Base-by-base conservation (phyloP, 2,888 invertebrate species). In the Adelphocoris suturalis region DNA sequence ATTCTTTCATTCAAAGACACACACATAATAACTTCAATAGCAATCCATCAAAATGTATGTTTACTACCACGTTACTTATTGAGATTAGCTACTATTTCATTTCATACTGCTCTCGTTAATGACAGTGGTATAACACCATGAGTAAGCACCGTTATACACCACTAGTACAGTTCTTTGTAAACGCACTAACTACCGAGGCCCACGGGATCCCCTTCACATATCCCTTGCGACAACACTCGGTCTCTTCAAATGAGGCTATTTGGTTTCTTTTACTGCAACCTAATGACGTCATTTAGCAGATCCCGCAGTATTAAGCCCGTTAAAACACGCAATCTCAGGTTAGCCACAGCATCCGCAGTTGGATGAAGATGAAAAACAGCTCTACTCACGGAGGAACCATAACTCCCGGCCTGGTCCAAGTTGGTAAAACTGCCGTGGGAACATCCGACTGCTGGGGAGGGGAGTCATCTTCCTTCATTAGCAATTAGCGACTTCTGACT, bases 341-440 rank as follows among this genome's bases (percentile, higher is more conserved):
- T 46, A 16, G 47, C n/a, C 78, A 78, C 16, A 7, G 46, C 78
- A 37, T 78, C 78, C 68, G 19, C n/a, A 23, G n/a, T 57, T 57
- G 68, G 68, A 68, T 68, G 68, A 68, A 78, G 78, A 78, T 78
- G 78, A 78, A 78, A 78, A 78, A 78, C 37, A 78, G 37, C 37
- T 19, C 19, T 46, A n/a, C 47, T 16, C 46, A 46, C 68, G 5
- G 47, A 78, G 46, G 28, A 16, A 19, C 78, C 78, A 78, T 78
- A 78, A 78, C 78, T 78, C 78, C 46, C 46, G 13, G n/a, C 7
- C 12, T 76, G 78, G 27, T 12, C 19, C 68, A 68, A 23, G 68
- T 68, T 68, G 37, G 78, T n/a, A 78, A 19, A 5, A 7, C 46
- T 37, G 16, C 78, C 78, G 78, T 78, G 78, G 78, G 78, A 78